Evolutionary conservation across 2,113 vertebrate genomes (phyloP).

Genomic region (Scatophagus argus): DNA sequence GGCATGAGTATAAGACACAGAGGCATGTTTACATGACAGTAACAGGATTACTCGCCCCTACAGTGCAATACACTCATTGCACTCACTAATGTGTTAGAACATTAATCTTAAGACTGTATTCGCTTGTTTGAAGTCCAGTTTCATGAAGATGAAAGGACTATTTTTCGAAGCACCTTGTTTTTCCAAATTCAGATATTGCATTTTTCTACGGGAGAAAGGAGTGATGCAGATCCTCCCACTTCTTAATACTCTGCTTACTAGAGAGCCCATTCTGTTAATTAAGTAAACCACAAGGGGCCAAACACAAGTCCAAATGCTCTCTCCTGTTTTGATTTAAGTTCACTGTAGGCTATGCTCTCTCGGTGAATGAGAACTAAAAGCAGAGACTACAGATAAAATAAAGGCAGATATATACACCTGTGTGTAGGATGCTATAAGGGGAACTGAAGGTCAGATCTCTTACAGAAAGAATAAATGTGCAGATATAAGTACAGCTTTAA

Average conservation of each 20-base stretch:
- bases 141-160: conserved; percentile 16
- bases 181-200: conserved; percentile 41
- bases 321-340: conserved; percentile 74
- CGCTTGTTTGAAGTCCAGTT: conserved; percentile 39
- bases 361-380: conserved; percentile 67
- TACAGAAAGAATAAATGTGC: conserved; percentile 65
- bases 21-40: conserved; percentile 56
- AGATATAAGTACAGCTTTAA: conserved; percentile 61
- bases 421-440: conserved; percentile 1
- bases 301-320: conserved; percentile 70
- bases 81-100: conserved; percentile 12
- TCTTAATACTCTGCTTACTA: conserved; percentile 61
- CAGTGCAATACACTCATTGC: conserved; percentile 21
- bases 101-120: conserved; percentile 16
- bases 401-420: not conserved
- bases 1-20: conserved; percentile 11
- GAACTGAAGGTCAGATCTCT: conserved; percentile 55
- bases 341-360: conserved; percentile 55
- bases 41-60: conserved; percentile 60
- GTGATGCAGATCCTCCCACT: conserved; percentile 56
- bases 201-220: conserved; percentile 36
- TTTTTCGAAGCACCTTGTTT: conserved; percentile 50
- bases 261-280: conserved; percentile 75
- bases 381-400: conserved; percentile 38
- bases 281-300: conserved; percentile 70